Base-by-base conservation (phyloP, 1,140 invertebrate species). In the Myzus persicae region DNA sequence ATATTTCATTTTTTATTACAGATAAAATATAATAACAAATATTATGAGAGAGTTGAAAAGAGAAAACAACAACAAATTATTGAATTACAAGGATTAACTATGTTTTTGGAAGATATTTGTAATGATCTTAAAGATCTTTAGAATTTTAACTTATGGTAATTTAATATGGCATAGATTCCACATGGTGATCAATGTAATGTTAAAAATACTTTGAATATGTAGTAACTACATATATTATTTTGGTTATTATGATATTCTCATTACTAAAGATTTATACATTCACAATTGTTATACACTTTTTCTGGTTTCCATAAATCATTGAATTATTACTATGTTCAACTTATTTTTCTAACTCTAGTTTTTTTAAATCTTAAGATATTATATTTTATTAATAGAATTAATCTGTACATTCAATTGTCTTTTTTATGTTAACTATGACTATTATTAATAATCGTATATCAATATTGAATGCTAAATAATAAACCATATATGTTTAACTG, bases 101-200 rank as follows among this genome's bases (percentile, higher is more conserved):
- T 42, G 42, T 40, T 90, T 90, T 59, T 90, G 31, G 51, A 90
- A 90, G 59, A 90, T 54, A 54, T 90, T 90, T 90, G 7, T n/a
- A 59, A 59, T 36, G 26, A 90, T 59, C 26, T 90, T 20, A 90
- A 89, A 54, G 36, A 59, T n/a, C 0, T 90, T 59, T 90, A 89
- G 48, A 44, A 44, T 85, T 24, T 85, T 31, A 67, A 14, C n/a
- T 67, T 31, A 59, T 59, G 14, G 31, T n/a, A n/a, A 14, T 59
- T 31, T 31, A 31, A 59, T 54, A 59, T 59, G 26, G 9, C 26
- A 31, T 59, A 59, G 26, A 31, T 67, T 14, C 59, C 59, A 67
- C 14, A 67, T 14, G 4, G 31, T 3, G 3, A 7, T 54, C 3
- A 4, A 59, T 31, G 26, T 11, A 8, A 31, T 31, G 4, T 59